Evolutionary conservation across 2,113 vertebrate species (phyloP).

Genomic region (Haliaeetus leucogaster): DNA sequence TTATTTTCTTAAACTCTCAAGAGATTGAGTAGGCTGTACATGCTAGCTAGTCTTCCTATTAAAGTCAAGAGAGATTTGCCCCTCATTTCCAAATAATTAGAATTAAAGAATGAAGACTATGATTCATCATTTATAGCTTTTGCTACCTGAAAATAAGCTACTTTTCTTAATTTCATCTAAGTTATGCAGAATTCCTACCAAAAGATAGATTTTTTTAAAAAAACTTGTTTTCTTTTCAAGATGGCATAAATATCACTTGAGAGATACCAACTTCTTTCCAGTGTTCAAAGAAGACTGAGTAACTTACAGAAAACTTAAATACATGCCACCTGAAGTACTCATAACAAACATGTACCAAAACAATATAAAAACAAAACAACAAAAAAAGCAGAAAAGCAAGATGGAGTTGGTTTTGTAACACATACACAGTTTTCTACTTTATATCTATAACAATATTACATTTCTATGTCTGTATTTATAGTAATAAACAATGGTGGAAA

Average conservation of each 20-base stretch:
- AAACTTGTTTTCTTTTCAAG: not conserved
- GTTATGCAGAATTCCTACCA: not conserved
- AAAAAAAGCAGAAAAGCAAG: not conserved
- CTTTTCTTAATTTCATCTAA: not conserved
- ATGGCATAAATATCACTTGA: not conserved
- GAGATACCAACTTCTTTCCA: not conserved
- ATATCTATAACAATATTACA: not conserved
- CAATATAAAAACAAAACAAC: not conserved
- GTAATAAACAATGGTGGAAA: not conserved
- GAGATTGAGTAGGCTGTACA: accelerated
- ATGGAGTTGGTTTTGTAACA: not conserved
- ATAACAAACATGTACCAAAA: not conserved
- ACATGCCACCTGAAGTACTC: not conserved
- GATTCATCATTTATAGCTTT: not conserved
- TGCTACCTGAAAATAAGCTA: not conserved
- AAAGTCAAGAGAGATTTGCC: not conserved
- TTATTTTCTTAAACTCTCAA: not conserved
- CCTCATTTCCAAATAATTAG: not conserved
- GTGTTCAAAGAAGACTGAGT: not conserved
- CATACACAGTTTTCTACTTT: not conserved
- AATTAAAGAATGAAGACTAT: not conserved
- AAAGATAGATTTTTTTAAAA: not conserved
- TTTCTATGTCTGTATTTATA: not conserved
- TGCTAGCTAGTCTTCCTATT: not conserved
- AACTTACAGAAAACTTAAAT: not conserved